A percentile compares a stretch with the other conserved stretches of the same genome.
Conservation (phyloP, 2,797 vertebrate species). For the Pseudochirops cupreus region DNA sequence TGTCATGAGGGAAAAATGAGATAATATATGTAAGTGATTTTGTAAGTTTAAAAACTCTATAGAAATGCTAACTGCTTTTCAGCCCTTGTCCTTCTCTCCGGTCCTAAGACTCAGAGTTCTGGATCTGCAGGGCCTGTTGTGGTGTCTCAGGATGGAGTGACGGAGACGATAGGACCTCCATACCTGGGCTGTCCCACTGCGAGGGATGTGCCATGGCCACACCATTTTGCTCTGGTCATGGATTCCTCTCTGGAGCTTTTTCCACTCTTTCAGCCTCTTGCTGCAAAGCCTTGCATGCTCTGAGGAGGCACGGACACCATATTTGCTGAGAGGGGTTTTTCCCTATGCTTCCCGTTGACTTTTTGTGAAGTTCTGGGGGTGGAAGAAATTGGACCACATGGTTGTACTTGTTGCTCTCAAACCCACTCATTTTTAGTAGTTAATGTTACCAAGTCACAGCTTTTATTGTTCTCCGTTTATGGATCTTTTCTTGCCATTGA, state of each 20-base stretch:
- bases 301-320: not conserved
- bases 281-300: not conserved
- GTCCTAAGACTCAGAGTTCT: not conserved
- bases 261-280: not conserved
- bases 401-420: not conserved
- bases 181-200: not conserved
- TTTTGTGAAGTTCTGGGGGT: not conserved
- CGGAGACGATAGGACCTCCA: not conserved
- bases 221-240: not conserved
- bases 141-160: not conserved
- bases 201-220: not conserved
- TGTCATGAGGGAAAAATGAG: too few species aligned
- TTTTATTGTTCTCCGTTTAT: not conserved
- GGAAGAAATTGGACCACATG: not conserved
- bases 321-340: not conserved
- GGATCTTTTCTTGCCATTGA: not conserved
- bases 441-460: not conserved
- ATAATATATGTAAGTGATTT: too few species aligned
- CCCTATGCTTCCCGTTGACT: not conserved
- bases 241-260: not conserved
- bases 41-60: not conserved
- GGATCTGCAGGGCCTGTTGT: not conserved
- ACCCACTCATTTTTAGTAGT: not conserved
- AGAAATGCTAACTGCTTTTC: not conserved
- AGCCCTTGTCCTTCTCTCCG: not conserved